phyloP scores from a whole-genome alignment of 2,888 invertebrate species.

The Plagodis dolabraria region DNA sequence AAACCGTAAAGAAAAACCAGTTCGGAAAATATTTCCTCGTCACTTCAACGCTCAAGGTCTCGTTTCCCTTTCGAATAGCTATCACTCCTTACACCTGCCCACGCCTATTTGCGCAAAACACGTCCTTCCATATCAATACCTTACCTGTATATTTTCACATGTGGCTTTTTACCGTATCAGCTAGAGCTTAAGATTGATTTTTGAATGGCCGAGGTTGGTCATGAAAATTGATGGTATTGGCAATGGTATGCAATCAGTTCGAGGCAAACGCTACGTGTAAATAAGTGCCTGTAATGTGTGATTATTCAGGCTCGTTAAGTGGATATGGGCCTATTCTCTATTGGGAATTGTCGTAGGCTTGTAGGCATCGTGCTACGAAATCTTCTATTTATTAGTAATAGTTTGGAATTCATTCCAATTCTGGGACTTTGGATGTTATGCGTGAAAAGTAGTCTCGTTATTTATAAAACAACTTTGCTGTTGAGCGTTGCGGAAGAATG shows the following conservation, averaged over 20 bases:
- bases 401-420: too few relatives aligned
- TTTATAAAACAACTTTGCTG: too few relatives aligned
- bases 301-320: conserved; percentile 20
- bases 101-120: conserved; percentile 56
- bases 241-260: conserved; percentile 44
- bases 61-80: conserved; percentile 45
- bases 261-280: conserved; percentile 38
- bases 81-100: conserved; percentile 47
- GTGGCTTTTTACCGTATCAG: conserved; percentile 17
- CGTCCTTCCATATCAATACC: conserved; percentile 62
- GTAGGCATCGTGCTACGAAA: too few relatives aligned
- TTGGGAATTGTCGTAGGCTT: conserved; percentile 3
- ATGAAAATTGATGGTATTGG: conserved; percentile 50
- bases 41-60: conserved; percentile 29
- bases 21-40: conserved; percentile 18
- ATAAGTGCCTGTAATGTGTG: conserved; percentile 30
- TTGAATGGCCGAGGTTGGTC: conserved; percentile 7
- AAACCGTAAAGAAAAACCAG: conserved; percentile 10
- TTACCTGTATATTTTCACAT: conserved; percentile 32
- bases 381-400: too few relatives aligned
- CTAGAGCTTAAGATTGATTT: neutral
- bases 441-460: too few relatives aligned
- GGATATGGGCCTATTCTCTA: conserved; percentile 11
- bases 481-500: too few relatives aligned
- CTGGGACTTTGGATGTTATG: too few relatives aligned